Evolutionary conservation across 2,888 invertebrate species (phyloP).

Genomic region (Aphodius granarius): DNA sequence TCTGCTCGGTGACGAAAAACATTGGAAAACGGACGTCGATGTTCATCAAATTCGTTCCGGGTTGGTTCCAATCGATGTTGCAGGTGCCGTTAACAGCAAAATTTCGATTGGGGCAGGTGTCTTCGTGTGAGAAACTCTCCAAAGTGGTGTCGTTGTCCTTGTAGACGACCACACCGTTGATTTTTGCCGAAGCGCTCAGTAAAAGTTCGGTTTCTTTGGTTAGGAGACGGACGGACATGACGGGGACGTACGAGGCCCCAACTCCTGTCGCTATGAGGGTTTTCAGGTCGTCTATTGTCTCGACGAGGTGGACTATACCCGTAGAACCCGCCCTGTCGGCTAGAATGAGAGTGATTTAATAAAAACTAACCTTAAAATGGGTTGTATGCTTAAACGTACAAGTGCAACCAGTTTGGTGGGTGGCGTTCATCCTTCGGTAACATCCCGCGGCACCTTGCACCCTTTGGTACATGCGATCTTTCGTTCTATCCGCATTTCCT

Average conservation of each 20-base stretch:
- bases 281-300: slow-evolving; percentile 65
- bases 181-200: slow-evolving; percentile 57
- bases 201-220: slow-evolving; percentile 61
- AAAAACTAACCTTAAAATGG: slow-evolving; percentile 1
- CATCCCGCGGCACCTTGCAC: slow-evolving; percentile 77
- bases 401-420: slow-evolving; percentile 93
- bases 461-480: slow-evolving; percentile 77
- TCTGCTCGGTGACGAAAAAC: slow-evolving; percentile 69
- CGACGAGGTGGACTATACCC: slow-evolving; percentile 79
- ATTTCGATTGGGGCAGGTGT: slow-evolving; percentile 80
- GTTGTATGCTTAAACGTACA: slow-evolving; percentile 65
- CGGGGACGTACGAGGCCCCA: slow-evolving; percentile 80
- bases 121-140: slow-evolving; percentile 63
- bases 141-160: slow-evolving; percentile 52
- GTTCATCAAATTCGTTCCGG: slow-evolving; percentile 74
- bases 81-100: slow-evolving; percentile 57
- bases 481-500: slow-evolving; percentile 65
- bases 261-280: slow-evolving; percentile 73
- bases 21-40: slow-evolving; percentile 84
- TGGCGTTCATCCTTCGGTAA: slow-evolving; percentile 89
- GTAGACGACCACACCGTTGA: slow-evolving; percentile 69
- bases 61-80: slow-evolving; percentile 73
- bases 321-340: slow-evolving; percentile 78
- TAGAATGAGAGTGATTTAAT: slow-evolving; percentile 49
- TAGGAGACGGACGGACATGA: slow-evolving; percentile 67